phyloP scores from a whole-genome alignment of 2,113 vertebrate genomes.

The Otocyon megalotis region DNA sequence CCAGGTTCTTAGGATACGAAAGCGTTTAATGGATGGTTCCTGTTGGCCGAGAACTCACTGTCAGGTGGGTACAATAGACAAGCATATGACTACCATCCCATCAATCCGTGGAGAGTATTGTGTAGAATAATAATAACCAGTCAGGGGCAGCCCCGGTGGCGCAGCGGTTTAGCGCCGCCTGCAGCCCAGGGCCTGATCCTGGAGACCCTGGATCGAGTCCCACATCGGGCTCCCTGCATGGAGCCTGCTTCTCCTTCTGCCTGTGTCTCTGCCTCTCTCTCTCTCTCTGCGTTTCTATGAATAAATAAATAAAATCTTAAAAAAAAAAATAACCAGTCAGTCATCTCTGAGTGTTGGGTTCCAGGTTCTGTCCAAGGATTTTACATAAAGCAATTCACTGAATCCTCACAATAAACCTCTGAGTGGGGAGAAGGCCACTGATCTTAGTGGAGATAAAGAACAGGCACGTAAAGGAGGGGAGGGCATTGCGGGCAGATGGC shows the following conservation, averaged over 20 bases:
- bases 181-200: no score
- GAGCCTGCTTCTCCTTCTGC: no score
- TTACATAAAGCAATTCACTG: not conserved
- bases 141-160: no score
- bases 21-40: not conserved
- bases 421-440: not conserved
- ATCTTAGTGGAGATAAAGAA: not conserved
- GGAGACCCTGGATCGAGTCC: no score
- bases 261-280: no score
- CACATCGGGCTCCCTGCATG: no score
- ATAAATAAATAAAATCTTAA: no score
- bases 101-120: no score
- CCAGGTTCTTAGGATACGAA: not conserved
- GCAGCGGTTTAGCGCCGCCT: no score
- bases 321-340: no score
- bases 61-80: no score
- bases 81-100: not conserved
- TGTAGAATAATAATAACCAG: not conserved
- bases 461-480: not conserved
- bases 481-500: not conserved
- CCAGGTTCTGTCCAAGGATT: not conserved
- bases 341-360: not conserved
- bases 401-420: not conserved
- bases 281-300: no score
- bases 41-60: not conserved